Conservation (phyloP, 1,140 invertebrate genomes). For the Achatina immaculata region DNA sequence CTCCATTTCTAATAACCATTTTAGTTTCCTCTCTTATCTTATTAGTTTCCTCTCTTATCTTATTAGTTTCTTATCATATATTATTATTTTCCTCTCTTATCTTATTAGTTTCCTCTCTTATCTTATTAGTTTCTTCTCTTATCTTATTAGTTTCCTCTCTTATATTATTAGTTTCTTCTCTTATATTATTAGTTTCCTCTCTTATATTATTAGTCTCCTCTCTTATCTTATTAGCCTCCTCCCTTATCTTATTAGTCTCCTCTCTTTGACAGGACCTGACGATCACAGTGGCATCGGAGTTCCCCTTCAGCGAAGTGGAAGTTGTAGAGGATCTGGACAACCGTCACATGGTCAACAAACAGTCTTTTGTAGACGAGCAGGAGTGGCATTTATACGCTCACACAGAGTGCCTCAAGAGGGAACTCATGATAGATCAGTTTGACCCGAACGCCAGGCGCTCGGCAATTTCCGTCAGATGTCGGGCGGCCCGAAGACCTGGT, state of each 20-base stretch:
- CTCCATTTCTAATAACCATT: no score
- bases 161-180: no score
- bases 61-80: no score
- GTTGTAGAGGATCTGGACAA: constrained; percentile 67
- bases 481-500: constrained; percentile 65
- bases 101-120: no score
- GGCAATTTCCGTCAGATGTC: constrained; percentile 69
- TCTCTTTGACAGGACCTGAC: constrained; percentile 69
- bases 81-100: no score
- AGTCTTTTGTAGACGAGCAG: constrained; percentile 71
- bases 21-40: no score
- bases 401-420: constrained; percentile 66
- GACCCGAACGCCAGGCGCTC: constrained; percentile 65
- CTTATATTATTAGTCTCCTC: no score
- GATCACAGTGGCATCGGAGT: constrained; percentile 68
- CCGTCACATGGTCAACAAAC: constrained; percentile 68
- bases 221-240: no score
- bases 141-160: no score
- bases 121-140: no score
- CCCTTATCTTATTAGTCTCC: background rate
- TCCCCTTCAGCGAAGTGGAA: constrained; percentile 65
- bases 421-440: constrained; percentile 67
- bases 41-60: no score
- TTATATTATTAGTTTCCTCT: no score
- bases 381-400: constrained; percentile 70